Evolutionary conservation across 53 echinoderm and acorn worm species (phyloP).

Genomic region (Luidia sarsii): DNA sequence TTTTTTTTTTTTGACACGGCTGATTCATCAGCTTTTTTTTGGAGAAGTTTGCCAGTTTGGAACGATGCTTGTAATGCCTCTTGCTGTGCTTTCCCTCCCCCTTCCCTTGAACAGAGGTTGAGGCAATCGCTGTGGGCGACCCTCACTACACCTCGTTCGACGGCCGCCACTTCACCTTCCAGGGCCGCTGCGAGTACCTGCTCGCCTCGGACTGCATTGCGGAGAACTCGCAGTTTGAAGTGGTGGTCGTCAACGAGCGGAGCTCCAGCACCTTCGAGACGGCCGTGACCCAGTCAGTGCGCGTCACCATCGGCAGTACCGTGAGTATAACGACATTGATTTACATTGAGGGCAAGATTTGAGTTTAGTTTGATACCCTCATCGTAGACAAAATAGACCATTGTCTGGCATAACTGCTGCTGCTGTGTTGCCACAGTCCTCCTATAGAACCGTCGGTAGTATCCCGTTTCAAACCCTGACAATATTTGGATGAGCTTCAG

Average conservation of each 20-base stretch:
- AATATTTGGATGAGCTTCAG: no score
- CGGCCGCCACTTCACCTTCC: constrained; percentile 57
- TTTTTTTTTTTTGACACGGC: neutral
- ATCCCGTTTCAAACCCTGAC: no score
- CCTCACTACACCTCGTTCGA: constrained; percentile 77
- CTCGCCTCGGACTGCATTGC: constrained; percentile 70
- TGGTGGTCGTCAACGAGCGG: constrained; percentile 44
- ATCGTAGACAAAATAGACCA: no score
- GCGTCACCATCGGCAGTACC: constrained; percentile 39
- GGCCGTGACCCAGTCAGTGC: constrained; percentile 17
- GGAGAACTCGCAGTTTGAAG: constrained; percentile 58
- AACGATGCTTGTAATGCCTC: constrained; percentile 21
- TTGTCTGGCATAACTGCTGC: no score
- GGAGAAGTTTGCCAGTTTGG: no score
- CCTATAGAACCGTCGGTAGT: no score
- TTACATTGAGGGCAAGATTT: no score
- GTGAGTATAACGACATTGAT: no score
- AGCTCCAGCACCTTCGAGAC: constrained; percentile 7
- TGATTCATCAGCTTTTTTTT: constrained; percentile 9
- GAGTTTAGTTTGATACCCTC: no score
- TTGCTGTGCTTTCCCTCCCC: constrained; percentile 2
- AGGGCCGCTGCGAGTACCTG: constrained; percentile 73
- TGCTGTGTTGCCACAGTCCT: no score
- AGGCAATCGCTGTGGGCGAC: constrained; percentile 61
- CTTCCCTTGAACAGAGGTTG: constrained; percentile 24